Evolutionary conservation across 2,888 invertebrate genomes (phyloP).

Genomic region (Parasteatoda lunata): DNA sequence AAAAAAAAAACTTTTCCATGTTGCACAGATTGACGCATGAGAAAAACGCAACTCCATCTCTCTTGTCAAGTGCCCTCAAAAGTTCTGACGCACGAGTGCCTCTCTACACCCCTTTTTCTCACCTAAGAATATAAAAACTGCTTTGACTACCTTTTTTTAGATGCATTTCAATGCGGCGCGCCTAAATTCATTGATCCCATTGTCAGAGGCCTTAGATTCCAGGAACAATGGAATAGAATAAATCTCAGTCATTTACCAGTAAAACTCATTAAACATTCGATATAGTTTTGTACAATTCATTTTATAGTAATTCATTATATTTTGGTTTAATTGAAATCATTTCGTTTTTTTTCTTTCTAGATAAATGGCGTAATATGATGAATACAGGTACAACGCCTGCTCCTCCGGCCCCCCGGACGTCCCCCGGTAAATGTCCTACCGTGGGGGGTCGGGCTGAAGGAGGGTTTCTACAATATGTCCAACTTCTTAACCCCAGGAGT

Average conservation of each 20-base stretch:
- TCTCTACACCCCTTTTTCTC: slow-evolving; percentile 2
- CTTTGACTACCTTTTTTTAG: slow-evolving; percentile 18
- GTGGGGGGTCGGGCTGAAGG: slow-evolving; percentile 55
- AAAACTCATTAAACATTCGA: no score
- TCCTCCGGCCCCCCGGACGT: slow-evolving; percentile 25
- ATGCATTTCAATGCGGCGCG: neutral
- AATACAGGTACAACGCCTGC: slow-evolving; percentile 37
- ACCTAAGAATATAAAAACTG: neutral
- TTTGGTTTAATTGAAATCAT: no score
- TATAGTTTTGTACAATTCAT: no score
- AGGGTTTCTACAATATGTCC: slow-evolving; percentile 55
- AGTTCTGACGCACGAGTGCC: slow-evolving; percentile 43
- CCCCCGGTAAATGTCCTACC: slow-evolving; percentile 52
- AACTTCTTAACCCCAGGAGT: slow-evolving; percentile 66
- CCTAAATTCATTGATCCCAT: neutral
- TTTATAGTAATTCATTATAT: no score
- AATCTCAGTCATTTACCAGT: no score
- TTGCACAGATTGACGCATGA: slow-evolving; percentile 15
- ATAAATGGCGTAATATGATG: slow-evolving; percentile 38
- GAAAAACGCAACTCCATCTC: slow-evolving; percentile 33
- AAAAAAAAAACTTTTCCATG: neutral
- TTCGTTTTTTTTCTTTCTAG: slow-evolving; percentile 23
- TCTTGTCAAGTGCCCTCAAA: slow-evolving; percentile 35
- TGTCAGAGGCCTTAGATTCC: neutral
- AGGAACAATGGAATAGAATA: no score